phyloP scores from a whole-genome alignment of 1,140 invertebrate species.

The Dufourea novaeangliae region DNA sequence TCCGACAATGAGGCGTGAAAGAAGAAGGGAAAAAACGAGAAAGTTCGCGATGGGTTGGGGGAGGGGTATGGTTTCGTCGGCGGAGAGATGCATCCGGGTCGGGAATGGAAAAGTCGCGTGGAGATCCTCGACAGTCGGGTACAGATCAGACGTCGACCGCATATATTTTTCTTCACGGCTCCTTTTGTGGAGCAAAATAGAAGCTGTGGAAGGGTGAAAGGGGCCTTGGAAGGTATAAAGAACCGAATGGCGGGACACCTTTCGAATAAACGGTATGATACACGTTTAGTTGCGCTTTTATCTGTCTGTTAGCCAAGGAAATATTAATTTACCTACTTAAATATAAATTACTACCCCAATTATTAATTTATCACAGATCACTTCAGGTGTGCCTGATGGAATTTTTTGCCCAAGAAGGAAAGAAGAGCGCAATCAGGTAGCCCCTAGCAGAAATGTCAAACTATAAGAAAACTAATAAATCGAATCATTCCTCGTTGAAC shows the following conservation, averaged over 20 bases:
- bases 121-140: not conserved
- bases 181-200: constrained; percentile 11
- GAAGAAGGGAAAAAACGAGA: not conserved
- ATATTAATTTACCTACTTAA: not conserved
- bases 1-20: constrained; percentile 39
- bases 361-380: too few relatives aligned
- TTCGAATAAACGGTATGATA: not conserved
- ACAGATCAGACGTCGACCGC: constrained; percentile 7
- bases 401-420: too few relatives aligned
- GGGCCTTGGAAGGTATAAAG: not conserved
- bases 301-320: not conserved
- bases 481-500: too few relatives aligned
- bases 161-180: not conserved
- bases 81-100: too few relatives aligned
- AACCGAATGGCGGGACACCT: constrained; percentile 1
- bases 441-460: too few relatives aligned
- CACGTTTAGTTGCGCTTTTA: not conserved
- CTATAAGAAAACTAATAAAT: too few relatives aligned
- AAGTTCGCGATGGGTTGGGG: constrained; percentile 10
- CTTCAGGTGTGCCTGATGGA: too few relatives aligned
- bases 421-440: too few relatives aligned
- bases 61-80: too few relatives aligned
- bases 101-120: constrained; percentile 36
- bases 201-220: not conserved
- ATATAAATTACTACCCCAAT: too few relatives aligned